These are phyloP conservation scores for Apaloderma vittatum DNA, from an alignment of 2,113 vertebrate species.

Conservation along the genomic window DNA sequence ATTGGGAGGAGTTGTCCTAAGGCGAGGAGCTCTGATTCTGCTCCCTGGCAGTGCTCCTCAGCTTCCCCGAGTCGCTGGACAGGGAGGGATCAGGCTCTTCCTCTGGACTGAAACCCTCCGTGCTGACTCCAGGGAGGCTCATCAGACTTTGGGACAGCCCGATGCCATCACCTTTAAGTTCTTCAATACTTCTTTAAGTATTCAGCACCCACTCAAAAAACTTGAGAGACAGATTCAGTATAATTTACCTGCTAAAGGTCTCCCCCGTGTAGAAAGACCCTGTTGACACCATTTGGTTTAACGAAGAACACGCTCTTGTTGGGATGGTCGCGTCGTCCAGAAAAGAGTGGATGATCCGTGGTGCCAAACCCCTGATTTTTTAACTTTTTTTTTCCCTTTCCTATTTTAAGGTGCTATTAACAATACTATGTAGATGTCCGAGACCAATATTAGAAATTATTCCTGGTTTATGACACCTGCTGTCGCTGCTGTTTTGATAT, in stretches of 20 bases:
- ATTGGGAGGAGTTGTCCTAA: not conserved
- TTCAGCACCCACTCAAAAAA: not conserved
- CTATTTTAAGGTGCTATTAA: not conserved
- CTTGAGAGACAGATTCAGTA: not conserved
- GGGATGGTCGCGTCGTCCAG: not conserved
- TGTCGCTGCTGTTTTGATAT: not conserved
- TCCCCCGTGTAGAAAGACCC: not conserved
- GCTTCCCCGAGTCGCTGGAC: not conserved
- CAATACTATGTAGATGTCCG: accelerated
- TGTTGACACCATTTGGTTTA: not conserved
- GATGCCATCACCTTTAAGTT: not conserved
- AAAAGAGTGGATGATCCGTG: not conserved
- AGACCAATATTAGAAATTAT: not conserved
- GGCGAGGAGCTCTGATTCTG: not conserved
- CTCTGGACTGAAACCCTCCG: not conserved
- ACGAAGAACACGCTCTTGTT: not conserved
- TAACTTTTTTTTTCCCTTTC: not conserved
- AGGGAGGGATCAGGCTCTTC: not conserved
- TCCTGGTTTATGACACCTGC: not conserved
- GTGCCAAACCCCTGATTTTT: not conserved
- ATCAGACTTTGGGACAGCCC: not conserved
- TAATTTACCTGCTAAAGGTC: not conserved
- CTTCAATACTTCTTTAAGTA: too few species aligned
- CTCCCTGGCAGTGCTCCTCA: not conserved
- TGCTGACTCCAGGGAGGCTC: not conserved